Percentiles rank a stretch among this genome's conserved stretches.
phyloP scores from a whole-genome alignment of 1,140 invertebrate genomes.

The Drosophila pectinifera region DNA sequence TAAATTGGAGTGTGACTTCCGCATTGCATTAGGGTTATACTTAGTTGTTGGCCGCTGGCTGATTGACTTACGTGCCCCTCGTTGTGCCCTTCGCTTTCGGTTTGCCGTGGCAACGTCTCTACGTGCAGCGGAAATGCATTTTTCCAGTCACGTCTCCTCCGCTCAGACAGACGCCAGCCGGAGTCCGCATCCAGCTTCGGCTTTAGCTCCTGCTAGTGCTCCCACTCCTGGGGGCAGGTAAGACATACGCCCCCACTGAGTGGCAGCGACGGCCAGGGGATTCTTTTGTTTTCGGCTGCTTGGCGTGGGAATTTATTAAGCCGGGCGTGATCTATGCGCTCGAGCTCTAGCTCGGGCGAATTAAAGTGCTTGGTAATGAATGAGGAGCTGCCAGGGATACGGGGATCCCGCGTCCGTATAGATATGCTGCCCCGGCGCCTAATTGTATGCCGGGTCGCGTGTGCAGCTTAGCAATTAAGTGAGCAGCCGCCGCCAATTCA shows the following conservation, averaged over 20 bases:
- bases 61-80: slow-evolving; percentile 79
- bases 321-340: slow-evolving; percentile 70
- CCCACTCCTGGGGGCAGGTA: slow-evolving; percentile 44
- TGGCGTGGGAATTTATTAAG: slow-evolving; percentile 72
- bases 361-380: slow-evolving; percentile 79
- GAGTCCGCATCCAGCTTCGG: slow-evolving; percentile 8
- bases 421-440: slow-evolving; percentile 17
- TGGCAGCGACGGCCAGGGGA: slow-evolving; percentile 47
- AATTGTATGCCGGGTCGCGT: slow-evolving; percentile 64
- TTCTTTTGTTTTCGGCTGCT: slow-evolving; percentile 52
- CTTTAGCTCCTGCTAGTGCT: slow-evolving; percentile 15
- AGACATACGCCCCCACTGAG: slow-evolving; percentile 59
- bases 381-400: slow-evolving; percentile 35
- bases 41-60: slow-evolving; percentile 62
- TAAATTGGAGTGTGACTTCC: slow-evolving; percentile 81
- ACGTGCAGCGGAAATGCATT: slow-evolving; percentile 81
- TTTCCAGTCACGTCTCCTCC: slow-evolving; percentile 70
- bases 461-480: slow-evolving; percentile 64
- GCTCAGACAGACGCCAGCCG: slow-evolving; percentile 47
- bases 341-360: slow-evolving; percentile 36
- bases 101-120: slow-evolving; percentile 61
- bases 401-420: not conserved
- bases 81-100: slow-evolving; percentile 64
- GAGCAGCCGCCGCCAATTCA: slow-evolving; percentile 1
- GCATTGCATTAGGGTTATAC: slow-evolving; percentile 78